Percentiles rank a stretch among this genome's conserved stretches.
Evolutionary conservation across 2,113 vertebrate genomes (phyloP).

Genomic region (Murina feae): DNA sequence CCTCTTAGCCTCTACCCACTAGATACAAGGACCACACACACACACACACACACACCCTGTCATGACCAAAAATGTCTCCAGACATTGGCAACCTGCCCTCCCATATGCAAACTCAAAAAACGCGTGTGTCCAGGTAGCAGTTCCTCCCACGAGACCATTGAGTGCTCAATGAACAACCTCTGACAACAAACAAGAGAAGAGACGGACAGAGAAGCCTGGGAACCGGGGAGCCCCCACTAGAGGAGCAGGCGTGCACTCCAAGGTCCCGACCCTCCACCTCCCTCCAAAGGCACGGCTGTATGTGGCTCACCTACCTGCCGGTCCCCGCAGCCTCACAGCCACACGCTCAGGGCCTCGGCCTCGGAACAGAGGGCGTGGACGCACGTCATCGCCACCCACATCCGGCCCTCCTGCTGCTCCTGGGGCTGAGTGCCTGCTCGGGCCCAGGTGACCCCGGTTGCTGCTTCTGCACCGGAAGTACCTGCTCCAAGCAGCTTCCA

Average conservation of each 20-base stretch:
- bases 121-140: fast-evolving
- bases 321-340: neutral
- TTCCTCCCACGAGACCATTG: fast-evolving
- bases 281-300: too few species aligned
- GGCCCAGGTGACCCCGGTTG: neutral
- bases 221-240: neutral
- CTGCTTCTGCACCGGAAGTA: neutral
- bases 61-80: neutral
- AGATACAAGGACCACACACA: too few species aligned
- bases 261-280: too few species aligned
- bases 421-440: neutral
- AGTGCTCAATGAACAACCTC: neutral
- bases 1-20: neutral
- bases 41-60: too few species aligned
- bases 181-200: neutral
- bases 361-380: too few species aligned
- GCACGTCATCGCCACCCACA: neutral
- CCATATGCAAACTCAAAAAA: neutral
- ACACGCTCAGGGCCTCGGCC: neutral
- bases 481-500: neutral
- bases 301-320: neutral
- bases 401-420: neutral
- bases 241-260: too few species aligned
- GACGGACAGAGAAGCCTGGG: too few species aligned
- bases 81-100: neutral